Conservation (phyloP, 2,113 vertebrate species). For the Orycteropus afer region DNA sequence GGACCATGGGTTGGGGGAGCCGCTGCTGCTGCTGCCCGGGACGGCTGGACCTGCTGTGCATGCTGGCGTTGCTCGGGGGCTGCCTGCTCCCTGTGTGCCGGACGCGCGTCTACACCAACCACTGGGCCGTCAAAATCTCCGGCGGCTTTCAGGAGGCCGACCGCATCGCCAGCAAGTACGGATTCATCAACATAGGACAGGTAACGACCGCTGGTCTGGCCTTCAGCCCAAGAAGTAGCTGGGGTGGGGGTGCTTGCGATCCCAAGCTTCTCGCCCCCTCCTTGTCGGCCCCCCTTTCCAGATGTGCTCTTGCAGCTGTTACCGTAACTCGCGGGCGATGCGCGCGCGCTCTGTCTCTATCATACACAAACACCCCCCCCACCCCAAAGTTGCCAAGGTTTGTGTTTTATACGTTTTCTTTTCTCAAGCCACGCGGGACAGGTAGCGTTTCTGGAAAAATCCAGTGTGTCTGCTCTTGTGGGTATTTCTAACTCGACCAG, state of each 20-base stretch:
- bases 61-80: conserved; percentile 91
- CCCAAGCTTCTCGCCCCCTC: conserved; percentile 13
- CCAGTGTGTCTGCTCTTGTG: not conserved
- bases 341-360: not conserved
- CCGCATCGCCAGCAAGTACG: conserved; percentile 95
- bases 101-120: conserved; percentile 98
- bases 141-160: conserved; percentile 94
- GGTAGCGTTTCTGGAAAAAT: conserved; percentile 31
- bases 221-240: not conserved
- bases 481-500: not conserved
- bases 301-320: conserved; percentile 73
- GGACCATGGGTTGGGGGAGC: conserved; percentile 91
- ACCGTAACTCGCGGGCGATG: conserved; percentile 48
- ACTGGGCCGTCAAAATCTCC: conserved; percentile 97
- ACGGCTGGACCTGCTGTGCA: conserved; percentile 90
- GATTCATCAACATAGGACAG: conserved; percentile 98
- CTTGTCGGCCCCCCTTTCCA: conserved; percentile 42
- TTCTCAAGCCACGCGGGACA: not conserved
- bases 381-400: conserved; percentile 1
- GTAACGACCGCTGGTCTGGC: conserved; percentile 83
- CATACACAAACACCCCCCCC: not conserved
- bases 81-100: conserved; percentile 91
- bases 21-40: conserved; percentile 83
- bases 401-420: conserved; percentile 31
- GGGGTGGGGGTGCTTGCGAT: not conserved